A percentile compares a stretch with the other conserved stretches of the same genome.
phyloP scores from a whole-genome alignment of 2,888 invertebrate species.

The Malthinus seriepunctatus region DNA sequence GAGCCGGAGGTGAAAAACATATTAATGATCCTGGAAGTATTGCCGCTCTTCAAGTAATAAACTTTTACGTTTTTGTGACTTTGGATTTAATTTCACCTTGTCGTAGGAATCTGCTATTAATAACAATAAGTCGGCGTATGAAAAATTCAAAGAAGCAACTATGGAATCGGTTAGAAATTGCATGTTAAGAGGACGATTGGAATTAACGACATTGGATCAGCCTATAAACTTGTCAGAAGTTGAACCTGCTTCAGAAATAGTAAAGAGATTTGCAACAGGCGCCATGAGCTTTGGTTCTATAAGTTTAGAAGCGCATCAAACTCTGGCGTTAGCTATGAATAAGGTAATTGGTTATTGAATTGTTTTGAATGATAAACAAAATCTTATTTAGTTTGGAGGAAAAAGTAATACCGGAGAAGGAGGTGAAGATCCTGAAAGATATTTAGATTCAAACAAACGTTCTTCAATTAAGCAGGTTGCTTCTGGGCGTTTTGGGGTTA shows the following conservation, averaged over 20 bases:
- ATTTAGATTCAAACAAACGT: constrained; percentile 73
- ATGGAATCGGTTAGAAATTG: constrained; percentile 84
- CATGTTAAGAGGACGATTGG: constrained; percentile 91
- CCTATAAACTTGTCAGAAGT: constrained; percentile 86
- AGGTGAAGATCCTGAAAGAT: constrained; percentile 81
- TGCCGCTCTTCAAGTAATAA: constrained; percentile 75
- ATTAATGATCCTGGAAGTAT: constrained; percentile 88
- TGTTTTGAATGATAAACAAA: background rate
- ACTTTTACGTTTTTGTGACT: background rate
- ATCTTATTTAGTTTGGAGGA: constrained; percentile 69
- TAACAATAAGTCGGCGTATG: constrained; percentile 83
- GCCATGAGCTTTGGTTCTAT: constrained; percentile 69
- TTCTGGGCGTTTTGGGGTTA: constrained; percentile 97
- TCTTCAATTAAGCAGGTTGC: constrained; percentile 99
- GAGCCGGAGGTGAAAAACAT: constrained; percentile 96
- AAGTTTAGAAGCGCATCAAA: constrained; percentile 93
- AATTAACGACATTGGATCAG: constrained; percentile 76
- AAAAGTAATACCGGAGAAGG: constrained; percentile 99
- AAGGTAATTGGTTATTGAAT: constrained; percentile 50
- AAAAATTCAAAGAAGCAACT: constrained; percentile 83
- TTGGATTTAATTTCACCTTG: background rate
- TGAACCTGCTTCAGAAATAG: constrained; percentile 92
- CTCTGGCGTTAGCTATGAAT: constrained; percentile 97
- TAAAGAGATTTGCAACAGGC: constrained; percentile 91
- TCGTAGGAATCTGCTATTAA: constrained; percentile 81